phyloP scores from a whole-genome alignment of 2,113 vertebrate species.

The Megatriorchis doriae region DNA sequence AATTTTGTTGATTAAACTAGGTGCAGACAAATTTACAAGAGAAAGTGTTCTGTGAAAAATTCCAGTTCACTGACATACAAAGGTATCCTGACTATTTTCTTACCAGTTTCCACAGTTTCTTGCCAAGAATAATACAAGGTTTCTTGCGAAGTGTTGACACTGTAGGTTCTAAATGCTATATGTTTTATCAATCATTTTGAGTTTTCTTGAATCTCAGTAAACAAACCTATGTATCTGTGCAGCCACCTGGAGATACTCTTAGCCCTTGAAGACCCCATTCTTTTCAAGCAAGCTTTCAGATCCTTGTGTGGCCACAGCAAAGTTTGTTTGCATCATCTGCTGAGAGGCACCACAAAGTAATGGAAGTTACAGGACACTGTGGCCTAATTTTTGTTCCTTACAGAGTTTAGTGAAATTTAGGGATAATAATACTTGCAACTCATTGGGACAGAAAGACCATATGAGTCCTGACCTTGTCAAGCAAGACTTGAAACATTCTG shows the following conservation, averaged over 20 bases:
- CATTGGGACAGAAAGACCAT: background rate
- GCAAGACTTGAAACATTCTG: background rate
- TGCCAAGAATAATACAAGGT: constrained; percentile 56
- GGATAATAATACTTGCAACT: background rate
- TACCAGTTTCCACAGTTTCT: constrained; percentile 31
- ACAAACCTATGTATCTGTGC: background rate
- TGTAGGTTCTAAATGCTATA: constrained; percentile 1
- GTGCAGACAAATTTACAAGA: constrained; percentile 65
- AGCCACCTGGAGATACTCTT: background rate
- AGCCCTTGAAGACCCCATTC: background rate
- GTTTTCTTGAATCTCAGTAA: constrained; percentile 21
- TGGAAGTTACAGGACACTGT: background rate
- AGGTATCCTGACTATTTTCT: constrained; percentile 54
- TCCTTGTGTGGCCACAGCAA: background rate
- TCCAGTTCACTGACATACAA: constrained; percentile 33
- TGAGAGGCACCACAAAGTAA: background rate
- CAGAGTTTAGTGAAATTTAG: background rate
- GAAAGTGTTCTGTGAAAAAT: constrained; percentile 46
- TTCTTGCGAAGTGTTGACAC: constrained; percentile 3
- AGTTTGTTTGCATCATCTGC: background rate
- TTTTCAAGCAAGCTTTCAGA: background rate
- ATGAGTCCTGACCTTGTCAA: background rate
- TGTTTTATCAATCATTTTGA: constrained; percentile 37
- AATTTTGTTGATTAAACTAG: constrained; percentile 65
- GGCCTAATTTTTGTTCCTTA: background rate